A percentile compares a stretch with the other conserved stretches of the same genome.
phyloP scores from a whole-genome alignment of 1,140 invertebrate genomes.

The Drosophila pandora region DNA sequence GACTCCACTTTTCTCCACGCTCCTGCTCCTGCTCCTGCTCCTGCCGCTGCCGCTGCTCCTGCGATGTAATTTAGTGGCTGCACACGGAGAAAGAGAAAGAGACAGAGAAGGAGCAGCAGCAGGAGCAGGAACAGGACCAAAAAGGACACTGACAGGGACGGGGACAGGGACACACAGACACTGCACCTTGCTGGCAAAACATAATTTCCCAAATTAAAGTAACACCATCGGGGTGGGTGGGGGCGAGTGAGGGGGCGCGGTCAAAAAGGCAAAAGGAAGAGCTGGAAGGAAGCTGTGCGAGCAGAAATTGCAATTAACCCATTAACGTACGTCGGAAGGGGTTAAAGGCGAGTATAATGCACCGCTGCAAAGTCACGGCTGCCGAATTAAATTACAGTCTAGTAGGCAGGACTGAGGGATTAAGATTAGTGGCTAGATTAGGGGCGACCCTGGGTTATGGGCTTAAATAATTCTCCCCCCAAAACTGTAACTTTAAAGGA shows the following conservation, averaged over 20 bases:
- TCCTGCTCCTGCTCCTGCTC: slow-evolving; percentile 1
- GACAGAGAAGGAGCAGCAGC: background rate
- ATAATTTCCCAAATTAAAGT: slow-evolving; percentile 78
- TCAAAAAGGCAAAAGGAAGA: background rate
- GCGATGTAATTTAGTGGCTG: slow-evolving; percentile 56
- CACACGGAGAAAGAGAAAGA: slow-evolving; percentile 13
- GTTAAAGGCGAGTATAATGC: slow-evolving; percentile 23
- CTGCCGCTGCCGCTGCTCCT: background rate
- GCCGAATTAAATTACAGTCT: slow-evolving; percentile 3
- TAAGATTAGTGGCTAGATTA: background rate
- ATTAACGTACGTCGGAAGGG: slow-evolving; percentile 41
- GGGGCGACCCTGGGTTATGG: background rate
- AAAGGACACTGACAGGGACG: background rate
- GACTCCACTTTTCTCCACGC: slow-evolving; percentile 4
- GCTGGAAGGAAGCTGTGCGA: slow-evolving; percentile 41
- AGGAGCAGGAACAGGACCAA: background rate
- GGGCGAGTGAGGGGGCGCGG: background rate
- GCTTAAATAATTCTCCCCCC: background rate
- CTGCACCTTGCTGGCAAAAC: slow-evolving; percentile 67
- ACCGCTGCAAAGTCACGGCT: slow-evolving; percentile 1
- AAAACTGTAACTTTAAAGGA: background rate
- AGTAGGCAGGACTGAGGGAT: background rate
- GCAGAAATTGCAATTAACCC: slow-evolving; percentile 71
- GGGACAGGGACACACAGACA: background rate
- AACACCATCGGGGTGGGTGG: slow-evolving; percentile 27